Conservation (phyloP, 2,113 vertebrate genomes). For the Epinephelus fuscoguttatus region DNA sequence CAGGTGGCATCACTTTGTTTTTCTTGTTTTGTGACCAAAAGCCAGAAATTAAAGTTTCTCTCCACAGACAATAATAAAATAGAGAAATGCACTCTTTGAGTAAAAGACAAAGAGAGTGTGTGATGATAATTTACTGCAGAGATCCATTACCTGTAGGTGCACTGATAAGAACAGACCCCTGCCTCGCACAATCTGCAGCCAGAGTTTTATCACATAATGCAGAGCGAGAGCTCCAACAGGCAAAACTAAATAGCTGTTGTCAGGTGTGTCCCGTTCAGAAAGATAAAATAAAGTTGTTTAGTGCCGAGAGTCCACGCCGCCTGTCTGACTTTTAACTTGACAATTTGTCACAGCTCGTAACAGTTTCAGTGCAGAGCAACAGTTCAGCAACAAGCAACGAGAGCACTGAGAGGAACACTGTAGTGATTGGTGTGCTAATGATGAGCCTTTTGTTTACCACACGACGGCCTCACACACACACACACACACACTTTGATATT, state of each 20-base stretch:
- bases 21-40: not conserved
- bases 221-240: not conserved
- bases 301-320: not conserved
- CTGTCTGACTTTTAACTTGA: constrained; percentile 33
- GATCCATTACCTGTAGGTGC: not conserved
- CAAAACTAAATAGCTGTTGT: constrained; percentile 19
- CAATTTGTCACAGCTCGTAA: constrained; percentile 33
- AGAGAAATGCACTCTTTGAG: not conserved
- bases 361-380: constrained; percentile 32
- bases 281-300: constrained; percentile 16
- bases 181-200: not conserved
- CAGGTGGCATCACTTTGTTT: not conserved
- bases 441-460: constrained; percentile 48
- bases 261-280: constrained; percentile 12
- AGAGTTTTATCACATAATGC: constrained; percentile 3
- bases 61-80: not conserved
- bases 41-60: not conserved
- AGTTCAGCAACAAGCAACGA: constrained; percentile 16
- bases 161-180: not conserved
- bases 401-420: constrained; percentile 8
- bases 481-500: constrained; percentile 20
- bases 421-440: constrained; percentile 53
- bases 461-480: not conserved
- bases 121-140: constrained; percentile 1
- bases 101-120: not conserved